These are phyloP conservation scores for Acrobasis repandana DNA, from an alignment of 2,888 invertebrate genomes.

Conservation along the genomic window DNA sequence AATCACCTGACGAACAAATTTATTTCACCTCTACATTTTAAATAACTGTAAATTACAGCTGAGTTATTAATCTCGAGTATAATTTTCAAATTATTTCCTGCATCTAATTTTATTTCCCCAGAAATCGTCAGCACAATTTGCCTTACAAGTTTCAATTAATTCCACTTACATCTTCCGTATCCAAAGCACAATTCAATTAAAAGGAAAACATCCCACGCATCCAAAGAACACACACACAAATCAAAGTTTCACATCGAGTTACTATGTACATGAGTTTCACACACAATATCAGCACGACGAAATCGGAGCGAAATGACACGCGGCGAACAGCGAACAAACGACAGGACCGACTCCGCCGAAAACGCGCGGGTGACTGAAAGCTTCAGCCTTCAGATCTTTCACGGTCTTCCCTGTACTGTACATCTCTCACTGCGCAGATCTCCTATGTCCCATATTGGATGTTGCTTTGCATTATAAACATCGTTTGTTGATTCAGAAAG, in stretches of 20 bases:
- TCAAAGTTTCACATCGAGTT: constrained; percentile 26
- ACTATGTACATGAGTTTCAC: constrained; percentile 24
- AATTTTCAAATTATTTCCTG: no score
- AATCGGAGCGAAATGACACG: no score
- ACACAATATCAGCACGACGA: constrained; percentile 14
- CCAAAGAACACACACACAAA: constrained; percentile 18
- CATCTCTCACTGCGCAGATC: constrained; percentile 52
- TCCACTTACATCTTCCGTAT: constrained; percentile 16
- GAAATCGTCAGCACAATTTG: neutral
- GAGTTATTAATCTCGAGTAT: no score
- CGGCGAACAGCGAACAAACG: neutral
- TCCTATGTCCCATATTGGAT: constrained; percentile 32
- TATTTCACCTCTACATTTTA: no score
- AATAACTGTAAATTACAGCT: no score
- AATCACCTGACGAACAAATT: no score
- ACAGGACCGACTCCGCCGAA: constrained; percentile 32
- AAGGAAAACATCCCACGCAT: constrained; percentile 22
- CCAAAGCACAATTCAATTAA: constrained; percentile 20
- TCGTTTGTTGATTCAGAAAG: constrained; percentile 28
- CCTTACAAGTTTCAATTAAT: neutral
- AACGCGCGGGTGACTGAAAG: constrained; percentile 52
- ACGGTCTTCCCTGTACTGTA: constrained; percentile 41
- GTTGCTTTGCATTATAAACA: constrained; percentile 25
- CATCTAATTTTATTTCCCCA: no score
- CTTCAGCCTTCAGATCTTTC: constrained; percentile 41